Conservation (phyloP, 1,140 invertebrate genomes). For the Drosophila orena region DNA sequence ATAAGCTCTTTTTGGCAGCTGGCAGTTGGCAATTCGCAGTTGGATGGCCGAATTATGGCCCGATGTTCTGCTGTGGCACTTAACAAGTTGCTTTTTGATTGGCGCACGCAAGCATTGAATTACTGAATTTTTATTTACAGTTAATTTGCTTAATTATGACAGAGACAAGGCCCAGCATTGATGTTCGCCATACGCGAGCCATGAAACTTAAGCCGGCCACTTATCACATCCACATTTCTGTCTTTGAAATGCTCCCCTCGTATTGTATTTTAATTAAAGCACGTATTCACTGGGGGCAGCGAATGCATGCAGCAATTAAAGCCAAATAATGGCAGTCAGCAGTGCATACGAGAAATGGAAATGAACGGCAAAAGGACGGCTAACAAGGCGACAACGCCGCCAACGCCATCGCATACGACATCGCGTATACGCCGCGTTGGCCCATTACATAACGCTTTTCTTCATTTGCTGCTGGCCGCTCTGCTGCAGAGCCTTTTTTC, state of each 20-base stretch:
- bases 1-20: constrained; percentile 21
- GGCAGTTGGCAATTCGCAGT: not conserved
- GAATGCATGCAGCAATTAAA: constrained; percentile 75
- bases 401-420: constrained; percentile 17
- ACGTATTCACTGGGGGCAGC: constrained; percentile 41
- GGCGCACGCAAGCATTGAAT: constrained; percentile 63
- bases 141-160: constrained; percentile 75
- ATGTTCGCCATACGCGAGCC: constrained; percentile 35
- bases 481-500: constrained; percentile 6
- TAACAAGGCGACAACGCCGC: constrained; percentile 66
- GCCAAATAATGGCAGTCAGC: constrained; percentile 77
- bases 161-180: constrained; percentile 16
- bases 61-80: constrained; percentile 58
- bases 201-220: constrained; percentile 59
- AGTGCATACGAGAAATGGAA: constrained; percentile 79
- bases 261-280: constrained; percentile 80
- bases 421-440: constrained; percentile 71
- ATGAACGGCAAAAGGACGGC: constrained; percentile 70
- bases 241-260: constrained; percentile 3
- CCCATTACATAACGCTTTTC: constrained; percentile 76
- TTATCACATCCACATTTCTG: constrained; percentile 58
- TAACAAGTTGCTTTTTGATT: constrained; percentile 79
- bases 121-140: constrained; percentile 66
- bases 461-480: constrained; percentile 31
- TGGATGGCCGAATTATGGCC: constrained; percentile 43